phyloP scores from a whole-genome alignment of 2,888 invertebrate genomes.

The Parnassius orleans region DNA sequence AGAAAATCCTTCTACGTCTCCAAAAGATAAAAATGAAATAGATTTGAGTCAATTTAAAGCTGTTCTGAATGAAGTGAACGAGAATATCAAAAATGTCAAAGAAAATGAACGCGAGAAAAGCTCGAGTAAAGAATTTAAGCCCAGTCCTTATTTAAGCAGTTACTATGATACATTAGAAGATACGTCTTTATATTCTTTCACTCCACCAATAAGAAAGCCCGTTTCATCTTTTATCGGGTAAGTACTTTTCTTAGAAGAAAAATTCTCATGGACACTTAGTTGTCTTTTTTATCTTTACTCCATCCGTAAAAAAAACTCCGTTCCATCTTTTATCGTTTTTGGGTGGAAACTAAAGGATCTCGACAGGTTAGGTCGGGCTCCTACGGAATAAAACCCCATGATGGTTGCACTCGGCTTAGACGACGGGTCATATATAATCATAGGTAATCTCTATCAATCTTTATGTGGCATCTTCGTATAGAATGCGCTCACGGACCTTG shows the following conservation, averaged over 20 bases:
- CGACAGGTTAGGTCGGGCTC: no score
- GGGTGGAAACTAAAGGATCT: no score
- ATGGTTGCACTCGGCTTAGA: no score
- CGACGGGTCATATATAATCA: no score
- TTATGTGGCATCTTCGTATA: no score
- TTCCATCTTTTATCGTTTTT: no score
- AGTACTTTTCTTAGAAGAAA: not conserved
- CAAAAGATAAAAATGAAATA: slow-evolving; percentile 1
- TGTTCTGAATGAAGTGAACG: not conserved
- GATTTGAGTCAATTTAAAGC: not conserved
- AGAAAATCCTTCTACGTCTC: not conserved
- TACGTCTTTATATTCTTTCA: slow-evolving; percentile 40
- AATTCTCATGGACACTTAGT: no score
- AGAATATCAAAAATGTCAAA: not conserved
- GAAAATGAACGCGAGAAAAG: slow-evolving; percentile 31
- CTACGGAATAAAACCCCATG: no score
- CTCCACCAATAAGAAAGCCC: slow-evolving; percentile 44
- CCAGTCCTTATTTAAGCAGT: slow-evolving; percentile 74
- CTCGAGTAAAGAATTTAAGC: slow-evolving; percentile 59
- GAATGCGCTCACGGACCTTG: no score
- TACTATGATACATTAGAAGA: slow-evolving; percentile 59
- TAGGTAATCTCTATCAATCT: no score
- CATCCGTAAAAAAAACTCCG: no score
- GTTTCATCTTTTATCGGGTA: slow-evolving; percentile 25
- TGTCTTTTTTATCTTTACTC: no score